phyloP scores from a whole-genome alignment of 2,797 vertebrate species.

The Pogoniulus pusillus region DNA sequence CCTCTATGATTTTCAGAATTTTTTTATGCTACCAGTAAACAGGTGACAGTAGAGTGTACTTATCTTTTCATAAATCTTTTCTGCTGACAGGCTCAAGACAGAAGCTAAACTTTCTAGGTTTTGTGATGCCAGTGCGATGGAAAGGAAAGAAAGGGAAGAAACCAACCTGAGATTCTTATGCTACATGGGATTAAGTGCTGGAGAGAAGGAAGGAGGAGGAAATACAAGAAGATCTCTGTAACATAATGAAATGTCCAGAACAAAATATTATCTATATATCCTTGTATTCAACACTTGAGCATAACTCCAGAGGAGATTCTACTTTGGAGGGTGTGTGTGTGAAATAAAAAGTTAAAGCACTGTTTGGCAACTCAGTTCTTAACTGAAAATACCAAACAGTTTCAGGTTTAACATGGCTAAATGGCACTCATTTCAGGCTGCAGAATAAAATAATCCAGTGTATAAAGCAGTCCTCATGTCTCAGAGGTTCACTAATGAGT shows the following conservation, averaged over 20 bases:
- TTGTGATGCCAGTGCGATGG: neutral
- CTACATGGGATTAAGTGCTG: neutral
- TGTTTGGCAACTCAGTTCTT: neutral
- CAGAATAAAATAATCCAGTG: neutral
- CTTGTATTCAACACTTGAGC: neutral
- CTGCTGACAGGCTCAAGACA: neutral
- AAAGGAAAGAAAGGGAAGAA: neutral
- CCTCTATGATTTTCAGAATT: neutral
- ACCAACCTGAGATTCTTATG: neutral
- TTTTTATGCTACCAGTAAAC: neutral
- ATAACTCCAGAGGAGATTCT: neutral
- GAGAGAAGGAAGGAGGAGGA: neutral
- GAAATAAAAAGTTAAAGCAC: neutral
- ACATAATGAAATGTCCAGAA: neutral
- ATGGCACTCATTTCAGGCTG: neutral
- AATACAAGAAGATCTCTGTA: neutral
- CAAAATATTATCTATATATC: neutral
- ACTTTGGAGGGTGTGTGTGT: too few species aligned
- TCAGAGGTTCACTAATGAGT: neutral
- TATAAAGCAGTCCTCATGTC: neutral
- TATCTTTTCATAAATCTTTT: neutral
- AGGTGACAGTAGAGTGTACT: neutral
- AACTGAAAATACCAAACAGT: neutral
- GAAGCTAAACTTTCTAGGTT: neutral
- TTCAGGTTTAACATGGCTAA: neutral